Conservation (phyloP, 2,113 vertebrate species). For the Nestor notabilis region DNA sequence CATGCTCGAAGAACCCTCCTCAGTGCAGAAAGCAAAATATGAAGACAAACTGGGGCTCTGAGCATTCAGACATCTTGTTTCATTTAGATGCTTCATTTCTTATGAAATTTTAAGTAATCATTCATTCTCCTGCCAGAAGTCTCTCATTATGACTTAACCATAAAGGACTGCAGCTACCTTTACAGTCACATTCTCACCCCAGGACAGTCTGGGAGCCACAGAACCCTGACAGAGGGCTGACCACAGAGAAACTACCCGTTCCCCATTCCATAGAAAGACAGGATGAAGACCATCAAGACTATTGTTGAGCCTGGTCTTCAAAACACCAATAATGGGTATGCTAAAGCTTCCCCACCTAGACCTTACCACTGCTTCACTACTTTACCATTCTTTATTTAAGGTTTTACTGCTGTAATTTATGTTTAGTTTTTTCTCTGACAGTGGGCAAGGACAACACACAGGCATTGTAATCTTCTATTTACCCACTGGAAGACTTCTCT, state of each 20-base stretch:
- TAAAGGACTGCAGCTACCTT: not conserved
- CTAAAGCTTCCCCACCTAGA: not conserved
- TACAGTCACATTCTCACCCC: not conserved
- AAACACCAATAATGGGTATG: not conserved
- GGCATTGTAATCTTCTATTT: not conserved
- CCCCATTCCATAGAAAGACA: not conserved
- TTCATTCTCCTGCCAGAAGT: not conserved
- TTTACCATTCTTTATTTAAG: not conserved
- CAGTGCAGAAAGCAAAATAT: not conserved
- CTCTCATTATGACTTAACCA: not conserved
- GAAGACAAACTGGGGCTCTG: not conserved
- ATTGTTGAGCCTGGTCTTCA: not conserved
- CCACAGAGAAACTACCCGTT: accelerated
- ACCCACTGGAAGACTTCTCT: not conserved
- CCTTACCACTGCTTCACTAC: not conserved
- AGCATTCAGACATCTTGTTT: not conserved
- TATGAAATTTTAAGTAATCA: not conserved
- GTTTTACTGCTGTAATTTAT: not conserved
- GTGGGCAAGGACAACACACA: accelerated
- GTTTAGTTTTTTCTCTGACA: not conserved
- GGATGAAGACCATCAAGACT: not conserved
- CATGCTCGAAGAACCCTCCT: not conserved
- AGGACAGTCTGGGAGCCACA: not conserved
- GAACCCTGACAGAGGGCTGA: not conserved
- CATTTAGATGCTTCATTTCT: not conserved